Evolutionary conservation across 2,113 vertebrate genomes (phyloP), one percentile per base, ranked within the genome.

Genomic region (Ailurus styani): DNA sequence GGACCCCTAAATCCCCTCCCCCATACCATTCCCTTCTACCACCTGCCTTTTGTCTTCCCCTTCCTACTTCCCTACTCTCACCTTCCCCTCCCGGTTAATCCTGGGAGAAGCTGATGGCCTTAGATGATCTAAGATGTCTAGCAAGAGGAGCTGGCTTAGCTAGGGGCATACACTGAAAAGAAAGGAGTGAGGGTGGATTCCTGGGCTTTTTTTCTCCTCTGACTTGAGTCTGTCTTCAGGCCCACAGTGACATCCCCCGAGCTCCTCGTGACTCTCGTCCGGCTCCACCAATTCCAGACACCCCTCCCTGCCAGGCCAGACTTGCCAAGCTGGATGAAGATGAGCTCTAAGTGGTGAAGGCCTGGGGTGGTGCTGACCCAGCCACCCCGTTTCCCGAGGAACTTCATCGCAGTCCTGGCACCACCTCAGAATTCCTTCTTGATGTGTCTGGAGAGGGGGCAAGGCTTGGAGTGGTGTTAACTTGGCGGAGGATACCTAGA

Each of bases 301-400:
- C 64, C 45, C 94, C 88, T 52, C 91, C 85, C 25, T 75, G 97
- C 86, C 96, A 95, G 70, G 98, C 98, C 93, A 98, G 95, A 96
- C 98, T 99, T 85, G 98, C 99, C 95, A 99, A 99, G 98, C 98
- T 99, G 70, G 99, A 99, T 17, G 99, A 99, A 98, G 99, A 99
- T 66, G 99, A 99, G 98, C 98, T 99, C 97, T 99, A 98, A 98
- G 83, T 78, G 91, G 54, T 57, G 72, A 91, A 94, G 85, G 87
- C 62, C 52, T 3, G 31, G 82, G 68, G 42, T 47, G 86, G 90
- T 85, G 55, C 81, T 87, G 70, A 84, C 75, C 86, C 84, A 83
- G 72, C 54, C 62, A 81, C 93, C 85, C 50, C 42, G 4, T 85
- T 97, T 97, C 93, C 94, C 18, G 62, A 95, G 97, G 83, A 97